Evolutionary conservation across 2,113 vertebrate genomes (phyloP).

Genomic region (Leptodactylus fuscus): DNA sequence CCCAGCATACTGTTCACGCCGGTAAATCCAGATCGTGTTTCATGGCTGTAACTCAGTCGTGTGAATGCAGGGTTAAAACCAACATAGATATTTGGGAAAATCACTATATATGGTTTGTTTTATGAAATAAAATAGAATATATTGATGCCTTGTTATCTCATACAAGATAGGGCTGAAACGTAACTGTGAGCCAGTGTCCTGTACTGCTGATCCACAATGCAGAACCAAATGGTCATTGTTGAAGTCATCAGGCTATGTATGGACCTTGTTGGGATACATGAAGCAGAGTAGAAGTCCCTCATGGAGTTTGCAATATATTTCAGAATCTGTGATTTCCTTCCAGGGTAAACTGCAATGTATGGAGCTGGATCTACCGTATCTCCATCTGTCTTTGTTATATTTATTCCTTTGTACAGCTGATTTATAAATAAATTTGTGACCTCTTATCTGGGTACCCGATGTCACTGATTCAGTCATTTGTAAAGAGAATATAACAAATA

Average conservation of each 20-base stretch:
- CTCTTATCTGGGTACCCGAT: not conserved
- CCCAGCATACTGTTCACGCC: no score
- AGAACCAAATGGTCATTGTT: not conserved
- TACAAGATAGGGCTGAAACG: not conserved
- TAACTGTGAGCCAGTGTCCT: no score
- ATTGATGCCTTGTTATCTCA: not conserved
- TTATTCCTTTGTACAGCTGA: conserved; percentile 34
- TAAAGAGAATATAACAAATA: not conserved
- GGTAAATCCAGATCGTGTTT: no score
- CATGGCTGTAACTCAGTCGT: no score
- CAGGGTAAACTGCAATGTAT: not conserved
- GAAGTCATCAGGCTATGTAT: not conserved
- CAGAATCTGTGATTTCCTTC: not conserved
- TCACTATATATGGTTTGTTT: no score
- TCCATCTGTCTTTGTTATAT: conserved; percentile 3
- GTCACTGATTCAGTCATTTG: not conserved
- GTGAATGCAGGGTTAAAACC: no score
- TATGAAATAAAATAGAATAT: no score
- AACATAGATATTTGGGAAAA: no score
- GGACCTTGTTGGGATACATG: not conserved
- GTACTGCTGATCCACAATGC: no score
- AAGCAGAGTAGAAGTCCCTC: not conserved
- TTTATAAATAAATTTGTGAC: conserved; percentile 22
- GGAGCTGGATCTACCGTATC: not conserved
- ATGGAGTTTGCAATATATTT: not conserved